These are phyloP conservation scores for Xanthorhoe designata DNA, from an alignment of 2,888 invertebrate species.

Conservation along the genomic window DNA sequence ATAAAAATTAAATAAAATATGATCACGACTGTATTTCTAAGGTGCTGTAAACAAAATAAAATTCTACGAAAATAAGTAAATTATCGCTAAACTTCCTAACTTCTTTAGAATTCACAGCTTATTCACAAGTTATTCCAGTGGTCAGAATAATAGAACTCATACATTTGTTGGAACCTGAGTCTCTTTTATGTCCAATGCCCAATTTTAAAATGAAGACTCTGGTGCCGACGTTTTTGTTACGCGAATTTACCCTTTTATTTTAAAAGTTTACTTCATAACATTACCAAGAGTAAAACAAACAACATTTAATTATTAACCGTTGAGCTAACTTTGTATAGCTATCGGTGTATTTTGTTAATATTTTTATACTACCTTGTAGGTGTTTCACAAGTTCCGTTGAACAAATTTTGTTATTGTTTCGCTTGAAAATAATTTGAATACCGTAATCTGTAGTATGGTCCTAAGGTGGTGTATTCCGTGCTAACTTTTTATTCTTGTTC, in stretches of 20 bases:
- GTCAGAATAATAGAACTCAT: conserved; percentile 37
- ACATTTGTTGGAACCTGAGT: conserved; percentile 37
- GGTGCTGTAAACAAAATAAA: no score
- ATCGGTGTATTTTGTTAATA: no score
- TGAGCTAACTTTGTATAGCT: not conserved
- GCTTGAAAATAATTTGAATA: not conserved
- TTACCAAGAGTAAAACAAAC: not conserved
- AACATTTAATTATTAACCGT: not conserved
- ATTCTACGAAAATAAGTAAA: no score
- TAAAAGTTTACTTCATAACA: not conserved
- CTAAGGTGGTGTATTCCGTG: not conserved
- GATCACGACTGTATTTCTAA: no score
- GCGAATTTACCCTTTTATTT: not conserved
- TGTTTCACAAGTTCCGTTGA: not conserved
- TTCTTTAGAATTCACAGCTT: conserved; percentile 1
- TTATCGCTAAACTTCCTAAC: not conserved
- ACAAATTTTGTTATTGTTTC: not conserved
- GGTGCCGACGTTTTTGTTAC: not conserved
- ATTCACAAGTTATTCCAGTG: conserved; percentile 21
- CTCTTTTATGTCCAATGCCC: conserved; percentile 14
- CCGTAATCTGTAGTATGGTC: not conserved
- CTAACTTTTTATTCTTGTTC: not conserved
- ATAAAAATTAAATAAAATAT: no score
- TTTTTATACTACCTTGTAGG: not conserved
- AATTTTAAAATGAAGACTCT: conserved; percentile 3